Percentiles rank a stretch among this genome's conserved stretches.
Conservation (phyloP, 2,797 vertebrate genomes). For the Acropternis orthonyx region DNA sequence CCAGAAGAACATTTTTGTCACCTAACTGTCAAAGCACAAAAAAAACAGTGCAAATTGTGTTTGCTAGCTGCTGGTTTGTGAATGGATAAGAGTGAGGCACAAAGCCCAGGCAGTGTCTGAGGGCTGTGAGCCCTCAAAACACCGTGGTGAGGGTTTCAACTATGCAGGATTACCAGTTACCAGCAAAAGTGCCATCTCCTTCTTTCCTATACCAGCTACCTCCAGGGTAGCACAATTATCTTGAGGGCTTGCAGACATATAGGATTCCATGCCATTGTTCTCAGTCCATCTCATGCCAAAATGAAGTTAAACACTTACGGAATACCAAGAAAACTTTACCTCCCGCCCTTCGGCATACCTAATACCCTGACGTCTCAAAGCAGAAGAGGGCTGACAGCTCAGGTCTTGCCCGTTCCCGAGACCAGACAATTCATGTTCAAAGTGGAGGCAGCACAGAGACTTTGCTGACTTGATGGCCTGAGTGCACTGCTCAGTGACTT, state of each 20-base stretch:
- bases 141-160: not conserved
- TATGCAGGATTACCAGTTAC: not conserved
- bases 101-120: not conserved
- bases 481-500: not conserved
- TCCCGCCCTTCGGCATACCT: not conserved
- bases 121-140: not conserved
- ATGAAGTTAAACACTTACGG: not conserved
- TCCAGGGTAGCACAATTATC: not conserved
- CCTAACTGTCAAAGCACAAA: not conserved
- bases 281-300: not conserved
- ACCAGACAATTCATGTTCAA: not conserved
- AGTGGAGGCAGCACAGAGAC: not conserved
- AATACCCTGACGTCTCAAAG: rapidly evolving
- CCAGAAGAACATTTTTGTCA: not conserved
- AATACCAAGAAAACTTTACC: not conserved
- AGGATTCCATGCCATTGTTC: not conserved
- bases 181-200: not conserved
- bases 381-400: not conserved
- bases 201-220: not conserved
- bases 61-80: not conserved
- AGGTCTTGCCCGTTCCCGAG: not conserved
- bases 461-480: not conserved
- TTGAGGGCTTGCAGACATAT: not conserved
- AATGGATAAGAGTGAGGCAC: not conserved
- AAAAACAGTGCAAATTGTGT: not conserved